A percentile compares a stretch with the other conserved stretches of the same genome.
phyloP scores from a whole-genome alignment of 2,113 vertebrate species.

The Panthera tigris region DNA sequence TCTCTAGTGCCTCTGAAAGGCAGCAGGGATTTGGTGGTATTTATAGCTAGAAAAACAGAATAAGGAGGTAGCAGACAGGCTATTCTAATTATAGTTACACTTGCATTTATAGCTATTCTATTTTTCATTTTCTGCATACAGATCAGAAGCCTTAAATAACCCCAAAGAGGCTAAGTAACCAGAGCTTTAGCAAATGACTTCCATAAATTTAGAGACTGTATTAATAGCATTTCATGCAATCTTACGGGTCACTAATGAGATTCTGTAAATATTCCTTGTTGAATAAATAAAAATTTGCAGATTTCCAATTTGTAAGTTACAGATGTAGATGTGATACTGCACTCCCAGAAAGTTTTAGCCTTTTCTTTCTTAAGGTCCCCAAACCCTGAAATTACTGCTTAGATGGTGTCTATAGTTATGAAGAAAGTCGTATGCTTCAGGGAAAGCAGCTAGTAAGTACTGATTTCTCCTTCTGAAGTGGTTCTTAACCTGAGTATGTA shows the following conservation, averaged over 20 bases:
- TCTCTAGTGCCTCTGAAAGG: not conserved
- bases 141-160: constrained; percentile 1
- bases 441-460: not conserved
- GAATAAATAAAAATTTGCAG: not conserved
- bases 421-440: not conserved
- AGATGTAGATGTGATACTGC: not conserved
- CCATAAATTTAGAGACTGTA: not conserved
- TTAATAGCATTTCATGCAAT: not conserved
- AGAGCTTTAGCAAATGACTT: not conserved
- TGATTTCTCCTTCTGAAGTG: not conserved
- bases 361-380: not conserved
- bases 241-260: not conserved
- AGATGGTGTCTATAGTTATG: not conserved
- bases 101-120: not conserved
- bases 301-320: not conserved
- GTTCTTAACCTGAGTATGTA: not conserved
- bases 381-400: not conserved
- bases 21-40: not conserved
- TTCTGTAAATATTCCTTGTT: not conserved
- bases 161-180: not conserved
- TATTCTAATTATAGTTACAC: constrained; percentile 40
- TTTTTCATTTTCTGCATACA: constrained; percentile 28
- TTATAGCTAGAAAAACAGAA: constrained; percentile 40
- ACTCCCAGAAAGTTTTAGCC: not conserved
- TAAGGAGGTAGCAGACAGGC: not conserved